Conservation (phyloP, 2,888 invertebrate species). For the Caenorhabditis sulstoni region DNA sequence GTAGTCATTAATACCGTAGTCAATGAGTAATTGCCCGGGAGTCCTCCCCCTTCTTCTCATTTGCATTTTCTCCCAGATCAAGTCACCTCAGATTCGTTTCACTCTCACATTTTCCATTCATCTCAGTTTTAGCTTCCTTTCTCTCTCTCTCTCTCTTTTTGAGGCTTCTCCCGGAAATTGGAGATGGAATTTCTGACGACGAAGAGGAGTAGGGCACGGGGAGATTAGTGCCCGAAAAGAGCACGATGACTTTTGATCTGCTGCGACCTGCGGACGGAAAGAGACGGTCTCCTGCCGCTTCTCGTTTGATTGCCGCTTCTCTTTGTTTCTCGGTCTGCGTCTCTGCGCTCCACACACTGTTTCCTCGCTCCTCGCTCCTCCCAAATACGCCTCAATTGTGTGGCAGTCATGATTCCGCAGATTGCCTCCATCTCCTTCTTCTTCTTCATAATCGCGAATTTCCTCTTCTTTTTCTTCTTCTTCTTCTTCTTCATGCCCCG, state of each 20-base stretch:
- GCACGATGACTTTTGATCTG: slow-evolving; percentile 28
- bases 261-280: background rate
- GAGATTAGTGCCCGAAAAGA: slow-evolving; percentile 11
- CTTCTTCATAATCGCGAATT: slow-evolving; percentile 52
- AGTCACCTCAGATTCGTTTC: background rate
- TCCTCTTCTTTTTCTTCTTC: slow-evolving; percentile 11
- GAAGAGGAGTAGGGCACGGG: background rate
- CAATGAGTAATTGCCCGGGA: too few species aligned
- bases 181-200: slow-evolving; percentile 27
- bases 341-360: slow-evolving; percentile 25
- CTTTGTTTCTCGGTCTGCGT: slow-evolving; percentile 17
- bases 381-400: slow-evolving; percentile 43
- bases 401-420: slow-evolving; percentile 45
- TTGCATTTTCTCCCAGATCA: background rate
- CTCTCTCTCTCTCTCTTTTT: slow-evolving; percentile 13
- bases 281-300: slow-evolving; percentile 13
- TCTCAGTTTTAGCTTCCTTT: background rate
- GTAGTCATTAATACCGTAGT: too few species aligned
- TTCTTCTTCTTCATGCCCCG: slow-evolving; percentile 6
- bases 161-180: slow-evolving; percentile 29
- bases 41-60: background rate
- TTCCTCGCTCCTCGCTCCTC: slow-evolving; percentile 16
- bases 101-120: background rate
- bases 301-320: slow-evolving; percentile 50
- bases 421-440: slow-evolving; percentile 55